Conservation (phyloP, 1,140 invertebrate genomes). For the Anastrepha obliqua region DNA sequence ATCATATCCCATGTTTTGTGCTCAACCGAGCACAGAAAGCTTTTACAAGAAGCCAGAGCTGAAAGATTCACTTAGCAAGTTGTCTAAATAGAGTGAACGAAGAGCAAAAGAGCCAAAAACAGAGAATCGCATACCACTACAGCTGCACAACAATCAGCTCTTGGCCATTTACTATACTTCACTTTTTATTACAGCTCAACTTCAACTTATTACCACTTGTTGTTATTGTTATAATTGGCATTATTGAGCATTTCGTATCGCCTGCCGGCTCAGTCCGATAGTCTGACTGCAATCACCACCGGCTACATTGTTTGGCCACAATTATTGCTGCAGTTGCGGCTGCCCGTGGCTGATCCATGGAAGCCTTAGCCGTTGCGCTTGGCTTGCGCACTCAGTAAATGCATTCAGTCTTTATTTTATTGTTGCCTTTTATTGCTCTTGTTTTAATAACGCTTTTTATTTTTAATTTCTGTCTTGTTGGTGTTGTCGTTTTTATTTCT, state of each 20-base stretch:
- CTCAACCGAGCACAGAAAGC: neutral
- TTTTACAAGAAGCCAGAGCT: neutral
- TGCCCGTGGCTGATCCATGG: neutral
- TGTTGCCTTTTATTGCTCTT: neutral
- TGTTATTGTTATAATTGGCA: constrained; percentile 23
- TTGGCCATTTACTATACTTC: neutral
- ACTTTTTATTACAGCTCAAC: neutral
- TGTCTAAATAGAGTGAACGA: neutral
- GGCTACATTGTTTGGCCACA: constrained; percentile 20
- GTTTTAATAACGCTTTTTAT: neutral
- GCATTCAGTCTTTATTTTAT: neutral
- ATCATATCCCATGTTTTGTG: neutral
- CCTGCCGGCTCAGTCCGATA: neutral
- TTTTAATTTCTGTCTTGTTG: neutral
- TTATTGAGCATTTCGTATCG: constrained; percentile 25
- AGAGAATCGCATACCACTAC: neutral
- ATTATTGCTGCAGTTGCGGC: neutral
- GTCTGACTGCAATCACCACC: neutral
- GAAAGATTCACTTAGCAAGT: too few relatives aligned
- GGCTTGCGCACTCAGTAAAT: neutral
- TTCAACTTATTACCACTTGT: neutral
- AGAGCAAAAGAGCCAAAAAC: neutral
- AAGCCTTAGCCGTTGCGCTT: constrained; percentile 31
- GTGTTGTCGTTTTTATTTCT: neutral
- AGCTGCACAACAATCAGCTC: neutral